Base-by-base conservation (phyloP, 2,113 vertebrate species). In the Mirounga angustirostris region DNA sequence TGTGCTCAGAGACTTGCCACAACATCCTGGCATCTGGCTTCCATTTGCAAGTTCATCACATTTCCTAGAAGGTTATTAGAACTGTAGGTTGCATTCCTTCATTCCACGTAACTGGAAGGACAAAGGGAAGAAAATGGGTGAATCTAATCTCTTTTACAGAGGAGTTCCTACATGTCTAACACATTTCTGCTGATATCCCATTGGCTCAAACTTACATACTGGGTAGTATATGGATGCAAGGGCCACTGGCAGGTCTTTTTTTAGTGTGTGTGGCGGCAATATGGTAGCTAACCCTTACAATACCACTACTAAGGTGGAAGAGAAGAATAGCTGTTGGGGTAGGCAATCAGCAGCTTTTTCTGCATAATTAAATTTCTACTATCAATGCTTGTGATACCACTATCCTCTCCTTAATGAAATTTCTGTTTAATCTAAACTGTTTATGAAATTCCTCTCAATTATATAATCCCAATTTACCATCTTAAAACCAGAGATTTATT, bases 401-500 rank as follows among this genome's bases (percentile, higher is more conserved):
- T 79, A 30, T 83, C 24, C 14, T 84, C 86, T 82, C 18, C 65
- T 73, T 79, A 89, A 87, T 82, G 10, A 92, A 93, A 94, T 87
- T 82, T 86, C 26, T 81, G 26, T 80, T 90, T 74, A 97, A 54
- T 91, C 14, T 59, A 94, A 89, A 50, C 40, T 36, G 54, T 59
- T 91, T 95, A 56, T 85, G 43, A 85, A 97, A 21, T 63, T 95
- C 22, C 74, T 88, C n/a, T 95, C 52, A 92, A 67, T 96, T 76
- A 89, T 78, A 14, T 79, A 50, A 87, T 73, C 5, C 82, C 63
- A 97, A 82, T 90, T 94, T 94, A 21, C 21, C 7, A 69, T 80
- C 67, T 95, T 46, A 61, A 92, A 63, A 58, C 69, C 90, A 52
- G 16, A 90, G 46, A 92, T 95, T 94, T 82, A 86, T 95, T 52